A percentile compares a stretch with the other conserved stretches of the same genome.
phyloP scores from a whole-genome alignment of 2,113 vertebrate genomes.

The Diadophis punctatus region DNA sequence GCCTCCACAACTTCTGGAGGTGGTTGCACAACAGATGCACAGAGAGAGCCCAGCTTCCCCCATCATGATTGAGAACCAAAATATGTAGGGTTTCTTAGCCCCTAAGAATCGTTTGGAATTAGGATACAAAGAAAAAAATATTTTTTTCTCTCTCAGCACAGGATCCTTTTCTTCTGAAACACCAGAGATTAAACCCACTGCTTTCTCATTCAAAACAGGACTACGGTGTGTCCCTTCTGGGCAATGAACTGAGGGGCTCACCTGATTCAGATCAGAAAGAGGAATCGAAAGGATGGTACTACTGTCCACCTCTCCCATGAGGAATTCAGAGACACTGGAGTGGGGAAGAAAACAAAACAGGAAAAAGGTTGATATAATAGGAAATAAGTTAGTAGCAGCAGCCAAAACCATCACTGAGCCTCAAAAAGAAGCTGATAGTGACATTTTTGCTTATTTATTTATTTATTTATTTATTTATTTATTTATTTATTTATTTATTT shows the following conservation, averaged over 20 bases:
- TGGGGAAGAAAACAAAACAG: background rate
- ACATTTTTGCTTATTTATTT: background rate
- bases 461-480: too few relatives aligned
- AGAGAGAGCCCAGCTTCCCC: background rate
- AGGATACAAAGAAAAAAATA: background rate
- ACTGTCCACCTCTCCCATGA: constrained; percentile 97
- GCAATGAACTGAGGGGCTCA: constrained; percentile 59
- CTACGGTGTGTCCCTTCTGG: background rate
- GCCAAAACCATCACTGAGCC: background rate
- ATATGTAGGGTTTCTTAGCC: background rate
- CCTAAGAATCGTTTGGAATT: background rate
- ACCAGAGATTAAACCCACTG: background rate
- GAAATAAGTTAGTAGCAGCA: background rate
- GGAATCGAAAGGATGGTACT: constrained; percentile 89
- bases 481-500: too few relatives aligned
- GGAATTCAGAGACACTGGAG: constrained; percentile 86
- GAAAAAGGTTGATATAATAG: accelerated
- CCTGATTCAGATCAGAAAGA: constrained; percentile 87
- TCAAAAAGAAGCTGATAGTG: background rate
- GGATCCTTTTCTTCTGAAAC: background rate
- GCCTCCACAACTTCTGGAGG: background rate
- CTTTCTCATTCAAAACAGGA: background rate
- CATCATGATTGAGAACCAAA: background rate
- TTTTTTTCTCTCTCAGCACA: background rate
- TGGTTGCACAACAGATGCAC: background rate